phyloP scores from a whole-genome alignment of 2,888 invertebrate genomes.

The Morpho achilles region DNA sequence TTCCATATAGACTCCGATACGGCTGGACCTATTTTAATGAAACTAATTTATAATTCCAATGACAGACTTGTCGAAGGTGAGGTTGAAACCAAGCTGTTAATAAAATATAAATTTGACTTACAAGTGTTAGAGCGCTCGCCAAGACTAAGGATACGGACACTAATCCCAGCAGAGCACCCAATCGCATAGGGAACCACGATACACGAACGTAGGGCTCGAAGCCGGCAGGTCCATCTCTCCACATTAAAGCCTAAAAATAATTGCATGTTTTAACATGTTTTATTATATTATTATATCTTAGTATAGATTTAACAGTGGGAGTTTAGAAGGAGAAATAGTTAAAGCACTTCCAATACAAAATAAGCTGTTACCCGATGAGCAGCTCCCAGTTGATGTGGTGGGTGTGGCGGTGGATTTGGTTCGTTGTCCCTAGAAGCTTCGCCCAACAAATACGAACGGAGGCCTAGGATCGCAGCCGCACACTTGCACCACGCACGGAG shows the following conservation, averaged over 20 bases:
- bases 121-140: slow-evolving; percentile 89
- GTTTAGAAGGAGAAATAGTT: no score
- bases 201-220: slow-evolving; percentile 95
- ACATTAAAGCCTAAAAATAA: slow-evolving; percentile 84
- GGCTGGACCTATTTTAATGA: no score
- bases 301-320: no score
- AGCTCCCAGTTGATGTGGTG: slow-evolving; percentile 82
- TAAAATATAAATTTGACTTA: no score
- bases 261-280: not conserved
- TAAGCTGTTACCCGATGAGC: slow-evolving; percentile 81
- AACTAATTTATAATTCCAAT: no score
- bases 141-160: slow-evolving; percentile 92
- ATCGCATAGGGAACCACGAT: slow-evolving; percentile 86
- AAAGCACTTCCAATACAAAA: not conserved
- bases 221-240: slow-evolving; percentile 90
- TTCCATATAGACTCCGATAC: no score
- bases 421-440: slow-evolving; percentile 73
- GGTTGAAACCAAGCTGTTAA: no score
- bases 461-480: slow-evolving; percentile 90
- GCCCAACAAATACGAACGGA: slow-evolving; percentile 94
- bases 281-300: no score
- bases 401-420: slow-evolving; percentile 49
- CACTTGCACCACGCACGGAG: slow-evolving; percentile 92
- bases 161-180: slow-evolving; percentile 82
- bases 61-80: no score